Conservation (phyloP, 2,888 invertebrate species). For the Diarsia brunnea region DNA sequence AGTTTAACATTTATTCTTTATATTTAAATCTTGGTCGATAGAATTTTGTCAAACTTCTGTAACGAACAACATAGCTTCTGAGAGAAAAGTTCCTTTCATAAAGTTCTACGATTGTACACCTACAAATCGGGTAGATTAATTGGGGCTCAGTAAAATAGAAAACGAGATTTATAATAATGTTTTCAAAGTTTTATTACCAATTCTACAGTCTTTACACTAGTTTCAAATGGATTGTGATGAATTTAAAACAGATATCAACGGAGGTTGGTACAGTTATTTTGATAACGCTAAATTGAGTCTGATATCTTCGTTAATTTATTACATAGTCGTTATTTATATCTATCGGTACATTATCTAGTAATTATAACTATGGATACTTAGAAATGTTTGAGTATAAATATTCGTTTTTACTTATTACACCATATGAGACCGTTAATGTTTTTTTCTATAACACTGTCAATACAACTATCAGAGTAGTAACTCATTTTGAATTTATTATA, state of each 20-base stretch:
- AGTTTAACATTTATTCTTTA: not conserved
- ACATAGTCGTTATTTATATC: constrained; percentile 68
- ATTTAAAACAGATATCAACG: constrained; percentile 79
- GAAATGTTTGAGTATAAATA: constrained; percentile 76
- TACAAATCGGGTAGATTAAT: constrained; percentile 32
- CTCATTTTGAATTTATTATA: constrained; percentile 72
- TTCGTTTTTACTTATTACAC: constrained; percentile 69
- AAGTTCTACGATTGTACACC: constrained; percentile 29
- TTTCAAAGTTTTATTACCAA: constrained; percentile 86
- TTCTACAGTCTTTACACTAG: constrained; percentile 85
- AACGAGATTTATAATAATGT: constrained; percentile 66
- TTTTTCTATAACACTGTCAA: constrained; percentile 67
- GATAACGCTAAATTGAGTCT: constrained; percentile 73
- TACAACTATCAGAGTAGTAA: constrained; percentile 63
- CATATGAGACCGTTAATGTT: constrained; percentile 52
- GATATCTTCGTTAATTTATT: constrained; percentile 73
- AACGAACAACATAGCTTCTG: constrained; percentile 15
- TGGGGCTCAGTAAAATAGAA: constrained; percentile 39
- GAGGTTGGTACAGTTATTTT: constrained; percentile 77
- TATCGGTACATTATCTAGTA: constrained; percentile 69
- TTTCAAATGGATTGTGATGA: constrained; percentile 80
- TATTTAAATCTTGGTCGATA: not conserved
- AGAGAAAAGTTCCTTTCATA: constrained; percentile 14
- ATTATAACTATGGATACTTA: constrained; percentile 65
- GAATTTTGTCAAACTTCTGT: constrained; percentile 2